Evolutionary conservation across 2,113 vertebrate species (phyloP), one percentile per base, ranked within the genome.

Genomic region (Balaeniceps rex): DNA sequence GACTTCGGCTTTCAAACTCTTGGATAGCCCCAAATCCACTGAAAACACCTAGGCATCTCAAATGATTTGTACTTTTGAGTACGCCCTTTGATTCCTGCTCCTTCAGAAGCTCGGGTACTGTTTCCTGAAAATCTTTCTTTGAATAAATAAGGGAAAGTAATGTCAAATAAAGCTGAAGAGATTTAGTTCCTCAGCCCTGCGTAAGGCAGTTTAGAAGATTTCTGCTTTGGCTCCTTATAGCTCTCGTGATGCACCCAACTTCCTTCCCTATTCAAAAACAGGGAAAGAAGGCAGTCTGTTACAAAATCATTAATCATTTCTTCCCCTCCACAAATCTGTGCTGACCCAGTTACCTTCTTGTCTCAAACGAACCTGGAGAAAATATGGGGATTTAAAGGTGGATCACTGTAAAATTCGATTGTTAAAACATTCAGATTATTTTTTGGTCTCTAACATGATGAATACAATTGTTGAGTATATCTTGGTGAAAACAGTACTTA

Each of bases 401-500:
- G 14, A 15, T 34, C 63, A 63, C 23, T 17, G 17, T 10, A 55
- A 87, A 76, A 54, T 54, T 54, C 4, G 2, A n/a, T 19, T 38
- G 47, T 42, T 49, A 16, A 81, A 93, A 51, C 12, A 38, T 51
- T 60, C 22, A 44, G 60, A 34, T 19, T 4, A 57, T 42, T 89
- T 75, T 66, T 42, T 63, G 31, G 10, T 44, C 29, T 60, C 57
- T 46, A 76, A 55, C 34, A 29, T 10, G 42, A 29, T 61, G 42
- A 72, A 64, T 9, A 57, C 2, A n/a, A 17, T 1, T 44, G 60
- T 4, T 17, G 16, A 23, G 40, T 12, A 9, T 12, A 25, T 2
- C 28, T 28, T 2, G 2, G 38, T 21, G 40, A 63, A 70, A 89
- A 42, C 21, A 54, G 19, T 23, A 94, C 99, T 98, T 96, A 99